These are phyloP conservation scores for Scomberomorus guttatus DNA, from an alignment of 2,797 vertebrate species.

Conservation along the genomic window DNA sequence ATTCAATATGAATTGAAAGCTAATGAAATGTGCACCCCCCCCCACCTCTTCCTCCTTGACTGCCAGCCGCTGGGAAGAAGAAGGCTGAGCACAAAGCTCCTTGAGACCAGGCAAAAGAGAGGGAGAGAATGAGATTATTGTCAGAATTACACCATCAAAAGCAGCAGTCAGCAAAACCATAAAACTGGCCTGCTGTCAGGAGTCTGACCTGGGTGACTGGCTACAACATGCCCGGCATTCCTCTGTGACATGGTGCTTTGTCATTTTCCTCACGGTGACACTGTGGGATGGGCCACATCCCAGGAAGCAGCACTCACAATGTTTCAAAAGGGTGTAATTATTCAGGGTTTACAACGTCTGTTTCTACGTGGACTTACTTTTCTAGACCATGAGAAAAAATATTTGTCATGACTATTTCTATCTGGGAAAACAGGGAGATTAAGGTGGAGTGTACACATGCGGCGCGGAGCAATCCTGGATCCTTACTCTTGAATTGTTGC, in stretches of 20 bases:
- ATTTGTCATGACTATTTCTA: not conserved
- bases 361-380: not conserved
- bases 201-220: conserved; percentile 76
- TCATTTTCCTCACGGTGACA: conserved; percentile 67
- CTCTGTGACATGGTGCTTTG: conserved; percentile 73
- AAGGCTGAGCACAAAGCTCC: conserved; percentile 68
- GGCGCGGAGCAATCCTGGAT: conserved; percentile 24
- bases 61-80: conserved; percentile 68
- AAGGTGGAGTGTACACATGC: conserved; percentile 6
- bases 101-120: conserved; percentile 60
- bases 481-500: conserved; percentile 45
- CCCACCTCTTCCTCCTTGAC: conserved; percentile 54
- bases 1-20: conserved; percentile 85
- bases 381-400: not conserved
- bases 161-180: conserved; percentile 74
- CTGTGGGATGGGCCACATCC: conserved; percentile 33
- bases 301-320: conserved; percentile 21
- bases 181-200: conserved; percentile 71
- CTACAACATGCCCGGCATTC: conserved; percentile 75
- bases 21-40: conserved; percentile 79
- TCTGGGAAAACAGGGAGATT: not conserved
- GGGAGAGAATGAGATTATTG: conserved; percentile 79
- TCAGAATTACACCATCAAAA: conserved; percentile 80
- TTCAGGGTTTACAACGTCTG: conserved; percentile 19
- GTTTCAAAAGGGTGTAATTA: conserved; percentile 19